A percentile compares a stretch with the other conserved stretches of the same genome.
phyloP scores from a whole-genome alignment of 2,113 vertebrate genomes.

The Carettochelys insculpta region DNA sequence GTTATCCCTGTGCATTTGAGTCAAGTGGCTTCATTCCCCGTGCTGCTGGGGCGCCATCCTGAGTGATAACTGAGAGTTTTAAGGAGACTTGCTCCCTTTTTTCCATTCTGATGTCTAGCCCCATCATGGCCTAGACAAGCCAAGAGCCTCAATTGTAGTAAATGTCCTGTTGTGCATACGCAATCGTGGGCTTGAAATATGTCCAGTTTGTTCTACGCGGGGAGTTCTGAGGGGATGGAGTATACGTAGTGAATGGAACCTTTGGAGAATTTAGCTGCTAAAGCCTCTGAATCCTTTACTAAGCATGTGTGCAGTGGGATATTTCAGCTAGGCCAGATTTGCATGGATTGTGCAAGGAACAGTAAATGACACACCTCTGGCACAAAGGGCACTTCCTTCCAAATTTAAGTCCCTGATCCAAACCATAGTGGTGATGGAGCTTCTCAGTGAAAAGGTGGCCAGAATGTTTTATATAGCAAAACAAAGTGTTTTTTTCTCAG shows the following conservation, averaged over 20 bases:
- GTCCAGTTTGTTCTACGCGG: not conserved
- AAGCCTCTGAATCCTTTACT: not conserved
- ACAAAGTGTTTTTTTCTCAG: not conserved
- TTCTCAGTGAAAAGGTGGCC: not conserved
- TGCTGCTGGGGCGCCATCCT: no score
- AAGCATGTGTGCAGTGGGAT: not conserved
- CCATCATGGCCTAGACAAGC: not conserved
- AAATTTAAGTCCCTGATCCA: not conserved
- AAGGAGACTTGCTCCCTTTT: no score
- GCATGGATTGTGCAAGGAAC: not conserved
- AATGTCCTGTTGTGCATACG: not conserved
- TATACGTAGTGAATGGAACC: not conserved
- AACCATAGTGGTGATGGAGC: not conserved
- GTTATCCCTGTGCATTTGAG: no score
- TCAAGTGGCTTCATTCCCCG: no score
- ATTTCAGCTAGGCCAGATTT: not conserved
- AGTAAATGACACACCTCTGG: not conserved
- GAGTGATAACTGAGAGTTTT: no score
- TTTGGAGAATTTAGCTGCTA: not conserved
- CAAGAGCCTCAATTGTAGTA: not conserved
- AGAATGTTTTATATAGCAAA: not conserved
- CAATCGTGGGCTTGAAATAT: not conserved
- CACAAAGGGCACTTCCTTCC: not conserved
- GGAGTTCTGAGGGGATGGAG: not conserved
- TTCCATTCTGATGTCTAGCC: no score